Evolutionary conservation across 2,797 vertebrate genomes (phyloP).

Genomic region (Streptopelia turtur): DNA sequence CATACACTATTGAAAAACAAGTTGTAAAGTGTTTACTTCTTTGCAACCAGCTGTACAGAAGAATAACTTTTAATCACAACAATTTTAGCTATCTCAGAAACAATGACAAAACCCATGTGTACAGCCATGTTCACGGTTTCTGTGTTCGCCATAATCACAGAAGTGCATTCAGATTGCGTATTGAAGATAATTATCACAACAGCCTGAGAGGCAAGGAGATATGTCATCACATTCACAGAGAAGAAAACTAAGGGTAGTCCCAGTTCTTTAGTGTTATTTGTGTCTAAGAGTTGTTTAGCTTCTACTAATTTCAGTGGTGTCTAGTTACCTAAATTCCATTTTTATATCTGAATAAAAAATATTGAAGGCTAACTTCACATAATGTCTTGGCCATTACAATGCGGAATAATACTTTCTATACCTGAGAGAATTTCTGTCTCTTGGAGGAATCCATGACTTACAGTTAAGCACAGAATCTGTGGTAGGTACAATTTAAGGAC

Average conservation of each 20-base stretch:
- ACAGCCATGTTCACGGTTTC: not conserved
- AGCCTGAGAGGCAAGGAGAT: not conserved
- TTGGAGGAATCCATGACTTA: not conserved
- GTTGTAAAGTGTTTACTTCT: not conserved
- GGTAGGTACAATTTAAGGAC: not conserved
- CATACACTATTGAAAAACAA: not conserved
- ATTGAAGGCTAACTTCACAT: not conserved
- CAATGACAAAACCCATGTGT: not conserved
- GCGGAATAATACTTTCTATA: not conserved
- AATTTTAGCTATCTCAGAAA: not conserved
- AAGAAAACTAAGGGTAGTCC: not conserved
- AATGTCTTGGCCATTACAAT: not conserved
- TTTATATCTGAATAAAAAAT: not conserved
- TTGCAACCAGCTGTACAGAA: not conserved
- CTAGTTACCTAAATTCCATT: not conserved
- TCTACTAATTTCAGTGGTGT: not conserved
- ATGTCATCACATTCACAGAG: not conserved
- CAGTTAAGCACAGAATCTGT: not conserved
- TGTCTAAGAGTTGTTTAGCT: not conserved
- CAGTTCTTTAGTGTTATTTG: not conserved
- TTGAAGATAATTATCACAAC: not conserved
- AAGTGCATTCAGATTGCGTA: not conserved
- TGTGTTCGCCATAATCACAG: not conserved
- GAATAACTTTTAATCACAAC: not conserved
- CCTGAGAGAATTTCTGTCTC: not conserved